A percentile compares a stretch with the other conserved stretches of the same genome.
Conservation (phyloP, 2,888 invertebrate genomes). For the Tryphoninae sp. region DNA sequence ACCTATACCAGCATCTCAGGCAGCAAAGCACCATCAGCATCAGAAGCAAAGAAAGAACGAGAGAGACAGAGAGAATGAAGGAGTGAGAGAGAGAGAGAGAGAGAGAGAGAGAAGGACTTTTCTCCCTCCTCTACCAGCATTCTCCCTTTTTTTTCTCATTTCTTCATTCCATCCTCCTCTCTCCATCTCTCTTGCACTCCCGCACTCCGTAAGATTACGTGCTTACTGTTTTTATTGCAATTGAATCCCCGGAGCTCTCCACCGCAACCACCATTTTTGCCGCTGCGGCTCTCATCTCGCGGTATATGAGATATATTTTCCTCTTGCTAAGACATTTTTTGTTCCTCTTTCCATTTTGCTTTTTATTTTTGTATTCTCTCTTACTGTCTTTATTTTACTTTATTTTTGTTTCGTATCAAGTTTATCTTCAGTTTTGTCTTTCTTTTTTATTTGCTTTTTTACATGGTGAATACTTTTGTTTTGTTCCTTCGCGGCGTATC, state of each 20-base stretch:
- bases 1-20: constrained; percentile 76
- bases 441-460: not conserved
- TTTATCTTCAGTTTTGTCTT: not conserved
- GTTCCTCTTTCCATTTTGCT: not conserved
- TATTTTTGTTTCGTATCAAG: not conserved
- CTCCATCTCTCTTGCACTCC: constrained; percentile 39
- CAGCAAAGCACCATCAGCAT: constrained; percentile 31
- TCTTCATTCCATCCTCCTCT: constrained; percentile 64
- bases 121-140: constrained; percentile 70
- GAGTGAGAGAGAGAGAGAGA: constrained; percentile 60
- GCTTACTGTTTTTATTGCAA: constrained; percentile 80
- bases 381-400: constrained; percentile 14
- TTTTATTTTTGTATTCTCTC: constrained; percentile 52
- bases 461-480: constrained; percentile 3
- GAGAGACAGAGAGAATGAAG: constrained; percentile 66
- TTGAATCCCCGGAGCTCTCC: constrained; percentile 74
- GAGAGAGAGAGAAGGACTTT: constrained; percentile 66
- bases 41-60: constrained; percentile 48
- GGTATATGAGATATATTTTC: constrained; percentile 72
- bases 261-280: constrained; percentile 59
- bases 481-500: constrained; percentile 48
- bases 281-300: constrained; percentile 46
- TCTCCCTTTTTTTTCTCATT: constrained; percentile 54
- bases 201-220: constrained; percentile 73
- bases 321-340: constrained; percentile 64